A percentile compares a stretch with the other conserved stretches of the same genome.
Conservation (phyloP, 2,888 invertebrate genomes). For the Penaeus monodon region DNA sequence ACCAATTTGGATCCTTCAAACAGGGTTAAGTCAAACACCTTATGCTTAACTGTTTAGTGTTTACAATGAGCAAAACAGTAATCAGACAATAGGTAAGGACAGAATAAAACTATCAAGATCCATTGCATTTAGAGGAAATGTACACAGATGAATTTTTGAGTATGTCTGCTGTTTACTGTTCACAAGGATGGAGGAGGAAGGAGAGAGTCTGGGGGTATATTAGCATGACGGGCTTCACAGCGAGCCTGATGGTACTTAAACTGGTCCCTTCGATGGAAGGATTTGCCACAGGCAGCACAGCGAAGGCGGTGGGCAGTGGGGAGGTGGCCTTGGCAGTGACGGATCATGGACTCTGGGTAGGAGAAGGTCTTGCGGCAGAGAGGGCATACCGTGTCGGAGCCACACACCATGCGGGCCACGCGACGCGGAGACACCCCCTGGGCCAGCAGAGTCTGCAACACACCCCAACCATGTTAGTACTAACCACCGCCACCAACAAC, state of each 20-base stretch:
- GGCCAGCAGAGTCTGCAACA: slow-evolving; percentile 57
- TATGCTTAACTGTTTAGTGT: too few species aligned
- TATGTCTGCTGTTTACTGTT: not conserved
- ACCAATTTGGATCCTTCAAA: too few species aligned
- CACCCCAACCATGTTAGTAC: slow-evolving; percentile 50
- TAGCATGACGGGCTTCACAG: slow-evolving; percentile 45
- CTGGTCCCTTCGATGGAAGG: slow-evolving; percentile 60
- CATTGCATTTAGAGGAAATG: not conserved
- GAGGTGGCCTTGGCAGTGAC: slow-evolving; percentile 60
- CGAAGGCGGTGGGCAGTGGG: slow-evolving; percentile 57
- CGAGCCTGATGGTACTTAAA: slow-evolving; percentile 57
- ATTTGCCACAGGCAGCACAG: slow-evolving; percentile 52
- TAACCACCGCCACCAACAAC: slow-evolving; percentile 17
- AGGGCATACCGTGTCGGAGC: slow-evolving; percentile 57
- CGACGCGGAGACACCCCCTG: slow-evolving; percentile 55
- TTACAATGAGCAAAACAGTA: too few species aligned
- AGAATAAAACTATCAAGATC: not conserved
- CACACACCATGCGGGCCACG: slow-evolving; percentile 55
- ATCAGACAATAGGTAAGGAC: too few species aligned
- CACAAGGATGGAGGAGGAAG: slow-evolving; percentile 35
- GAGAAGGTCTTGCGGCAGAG: slow-evolving; percentile 61
- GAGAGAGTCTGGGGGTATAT: slow-evolving; percentile 7
- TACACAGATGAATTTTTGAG: slow-evolving; percentile 2
- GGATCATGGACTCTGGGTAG: slow-evolving; percentile 62
- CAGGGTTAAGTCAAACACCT: too few species aligned